Evolutionary conservation across 2,113 vertebrate genomes (phyloP).

Genomic region (Tragulus kanchil): DNA sequence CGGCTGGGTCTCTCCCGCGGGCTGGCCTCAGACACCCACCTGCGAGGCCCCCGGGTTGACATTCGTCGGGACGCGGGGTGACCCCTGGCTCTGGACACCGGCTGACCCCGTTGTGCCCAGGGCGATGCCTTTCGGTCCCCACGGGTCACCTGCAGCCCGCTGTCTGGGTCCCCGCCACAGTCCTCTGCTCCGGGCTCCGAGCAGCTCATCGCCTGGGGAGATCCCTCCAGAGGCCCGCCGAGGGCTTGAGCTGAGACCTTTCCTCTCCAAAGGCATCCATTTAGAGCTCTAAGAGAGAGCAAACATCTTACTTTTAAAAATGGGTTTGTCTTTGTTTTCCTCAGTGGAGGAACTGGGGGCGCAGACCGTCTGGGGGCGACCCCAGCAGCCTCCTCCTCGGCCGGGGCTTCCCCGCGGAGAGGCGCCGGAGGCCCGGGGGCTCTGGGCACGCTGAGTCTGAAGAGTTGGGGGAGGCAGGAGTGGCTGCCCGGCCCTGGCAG

Average conservation of each 20-base stretch:
- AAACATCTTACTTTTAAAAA: neutral
- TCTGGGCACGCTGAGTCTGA: rapidly evolving
- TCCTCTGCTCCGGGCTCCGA: neutral
- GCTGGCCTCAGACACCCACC: neutral
- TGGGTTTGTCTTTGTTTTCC: neutral
- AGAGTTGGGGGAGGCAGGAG: rapidly evolving
- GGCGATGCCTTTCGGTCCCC: rapidly evolving
- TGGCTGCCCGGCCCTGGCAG: neutral
- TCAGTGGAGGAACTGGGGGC: neutral
- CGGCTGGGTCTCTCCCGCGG: rapidly evolving
- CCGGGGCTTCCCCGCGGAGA: too few relatives aligned
- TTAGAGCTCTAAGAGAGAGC: neutral
- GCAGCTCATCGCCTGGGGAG: rapidly evolving
- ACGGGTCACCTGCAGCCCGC: rapidly evolving
- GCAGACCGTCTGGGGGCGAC: neutral
- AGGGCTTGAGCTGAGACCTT: neutral
- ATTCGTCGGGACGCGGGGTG: rapidly evolving
- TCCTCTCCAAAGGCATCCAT: neutral
- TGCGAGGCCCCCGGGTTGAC: rapidly evolving
- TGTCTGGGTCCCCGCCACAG: rapidly evolving
- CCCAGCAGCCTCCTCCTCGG: neutral
- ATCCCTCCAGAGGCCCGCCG: neutral
- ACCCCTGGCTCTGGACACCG: neutral
- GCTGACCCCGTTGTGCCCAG: rapidly evolving
- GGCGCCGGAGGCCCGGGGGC: rapidly evolving